Evolutionary conservation across 2,888 invertebrate genomes (phyloP).

Genomic region (Leptodirus hochenwartii): DNA sequence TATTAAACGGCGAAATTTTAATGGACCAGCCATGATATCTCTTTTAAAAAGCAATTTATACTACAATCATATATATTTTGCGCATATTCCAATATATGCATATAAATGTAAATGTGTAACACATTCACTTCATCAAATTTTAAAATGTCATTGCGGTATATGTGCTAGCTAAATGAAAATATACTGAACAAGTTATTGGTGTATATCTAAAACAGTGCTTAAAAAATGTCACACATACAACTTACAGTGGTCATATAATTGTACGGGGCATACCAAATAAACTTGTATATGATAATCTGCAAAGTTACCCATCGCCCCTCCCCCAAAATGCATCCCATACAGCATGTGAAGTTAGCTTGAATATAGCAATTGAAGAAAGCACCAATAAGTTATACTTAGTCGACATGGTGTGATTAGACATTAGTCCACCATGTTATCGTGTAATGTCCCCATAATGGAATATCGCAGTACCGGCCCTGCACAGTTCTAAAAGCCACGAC

Average conservation of each 20-base stretch:
- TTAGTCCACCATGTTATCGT: conserved; percentile 8
- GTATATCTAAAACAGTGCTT: no score
- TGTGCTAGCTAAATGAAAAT: no score
- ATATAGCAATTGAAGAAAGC: conserved; percentile 30
- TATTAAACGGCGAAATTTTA: conserved; percentile 9
- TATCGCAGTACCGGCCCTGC: no score
- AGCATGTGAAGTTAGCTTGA: conserved; percentile 31
- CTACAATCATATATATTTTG: no score
- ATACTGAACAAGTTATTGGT: no score
- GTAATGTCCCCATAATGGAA: no score
- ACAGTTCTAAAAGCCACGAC: no score
- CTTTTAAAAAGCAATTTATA: no score
- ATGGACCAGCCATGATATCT: conserved; percentile 18
- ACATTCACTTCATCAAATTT: no score
- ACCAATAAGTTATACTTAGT: conserved; percentile 18
- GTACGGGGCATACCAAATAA: conserved; percentile 27
- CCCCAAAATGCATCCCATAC: conserved; percentile 28
- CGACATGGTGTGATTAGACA: conserved; percentile 17
- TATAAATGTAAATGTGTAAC: no score
- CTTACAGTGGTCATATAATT: conserved; percentile 21
- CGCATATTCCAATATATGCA: no score
- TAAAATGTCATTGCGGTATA: no score
- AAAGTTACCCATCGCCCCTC: conserved; percentile 27
- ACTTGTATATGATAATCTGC: conserved; percentile 17
- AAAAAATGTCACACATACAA: conserved; percentile 28